Conservation (phyloP, 2,797 vertebrate genomes). For the Apogon hyalosoma region DNA sequence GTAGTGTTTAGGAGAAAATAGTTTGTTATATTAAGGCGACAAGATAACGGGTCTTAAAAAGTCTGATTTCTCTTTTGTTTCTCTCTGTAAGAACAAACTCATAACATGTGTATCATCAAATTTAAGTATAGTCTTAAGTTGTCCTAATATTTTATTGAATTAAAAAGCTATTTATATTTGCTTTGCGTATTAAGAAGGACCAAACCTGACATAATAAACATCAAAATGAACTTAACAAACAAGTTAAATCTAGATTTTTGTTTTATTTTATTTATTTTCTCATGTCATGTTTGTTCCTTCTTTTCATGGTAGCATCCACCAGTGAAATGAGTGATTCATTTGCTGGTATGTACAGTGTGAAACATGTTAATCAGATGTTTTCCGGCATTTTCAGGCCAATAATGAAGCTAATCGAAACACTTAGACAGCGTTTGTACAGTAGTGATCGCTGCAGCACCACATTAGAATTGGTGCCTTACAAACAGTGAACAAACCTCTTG, state of each 20-base stretch:
- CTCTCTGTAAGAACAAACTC: not conserved
- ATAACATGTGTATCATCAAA: not conserved
- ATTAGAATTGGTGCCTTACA: conserved; percentile 29
- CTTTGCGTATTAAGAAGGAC: not conserved
- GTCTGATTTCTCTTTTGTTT: conserved; percentile 5
- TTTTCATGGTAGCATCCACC: not conserved
- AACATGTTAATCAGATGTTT: conserved; percentile 10
- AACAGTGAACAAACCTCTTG: conserved; percentile 18
- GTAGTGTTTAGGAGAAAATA: not conserved
- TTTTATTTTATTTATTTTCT: not conserved
- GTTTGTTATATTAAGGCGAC: conserved; percentile 5
- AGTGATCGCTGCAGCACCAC: conserved; percentile 46
- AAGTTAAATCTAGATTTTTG: not conserved
- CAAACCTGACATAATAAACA: conserved; percentile 6
- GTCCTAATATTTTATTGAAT: too few relatives aligned
- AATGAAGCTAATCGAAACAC: conserved; percentile 12
- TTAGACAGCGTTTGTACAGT: conserved; percentile 31
- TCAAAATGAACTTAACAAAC: not conserved
- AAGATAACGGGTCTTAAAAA: not conserved
- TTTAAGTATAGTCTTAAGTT: conserved; percentile 8
- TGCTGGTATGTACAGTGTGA: conserved; percentile 11
- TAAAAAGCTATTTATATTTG: not conserved
- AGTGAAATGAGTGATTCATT: not conserved
- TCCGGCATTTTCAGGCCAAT: conserved; percentile 28
- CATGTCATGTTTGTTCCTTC: not conserved